A percentile compares a stretch with the other conserved stretches of the same genome.
These are phyloP conservation scores for Sebastolobus altivelis DNA, from an alignment of 2,797 vertebrate species.

Conservation along the genomic window DNA sequence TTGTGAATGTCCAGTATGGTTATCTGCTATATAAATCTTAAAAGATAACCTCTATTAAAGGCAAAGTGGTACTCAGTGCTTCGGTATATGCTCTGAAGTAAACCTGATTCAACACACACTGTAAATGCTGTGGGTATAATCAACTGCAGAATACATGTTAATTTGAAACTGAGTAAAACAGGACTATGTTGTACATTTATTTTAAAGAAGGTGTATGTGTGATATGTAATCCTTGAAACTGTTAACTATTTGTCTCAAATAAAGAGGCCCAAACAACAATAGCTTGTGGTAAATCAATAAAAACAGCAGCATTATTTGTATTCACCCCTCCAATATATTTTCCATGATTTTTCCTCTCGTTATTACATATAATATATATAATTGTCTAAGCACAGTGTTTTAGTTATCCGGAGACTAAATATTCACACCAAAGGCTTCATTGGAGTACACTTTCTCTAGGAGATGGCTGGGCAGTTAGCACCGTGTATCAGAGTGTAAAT, in stretches of 20 bases:
- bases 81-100: neutral
- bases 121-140: constrained; percentile 1
- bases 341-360: neutral
- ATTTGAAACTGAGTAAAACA: constrained; percentile 14
- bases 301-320: neutral
- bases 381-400: neutral
- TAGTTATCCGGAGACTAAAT: neutral
- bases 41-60: neutral
- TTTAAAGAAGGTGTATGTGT: neutral
- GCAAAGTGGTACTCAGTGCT: neutral
- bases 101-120: constrained; percentile 2
- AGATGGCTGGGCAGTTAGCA: neutral
- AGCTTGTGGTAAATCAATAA: neutral
- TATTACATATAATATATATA: neutral
- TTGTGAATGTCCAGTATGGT: constrained; percentile 3
- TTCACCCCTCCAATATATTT: neutral
- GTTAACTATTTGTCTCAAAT: constrained; percentile 42
- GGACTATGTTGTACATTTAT: constrained; percentile 3
- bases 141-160: neutral
- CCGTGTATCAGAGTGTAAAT: neutral
- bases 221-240: constrained; percentile 21
- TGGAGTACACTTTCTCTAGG: neutral
- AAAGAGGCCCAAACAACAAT: constrained; percentile 24
- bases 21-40: neutral
- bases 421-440: constrained; percentile 1